A percentile compares a stretch with the other conserved stretches of the same genome.
Evolutionary conservation across 2,113 vertebrate species (phyloP).

Genomic region (Megalops atlanticus): DNA sequence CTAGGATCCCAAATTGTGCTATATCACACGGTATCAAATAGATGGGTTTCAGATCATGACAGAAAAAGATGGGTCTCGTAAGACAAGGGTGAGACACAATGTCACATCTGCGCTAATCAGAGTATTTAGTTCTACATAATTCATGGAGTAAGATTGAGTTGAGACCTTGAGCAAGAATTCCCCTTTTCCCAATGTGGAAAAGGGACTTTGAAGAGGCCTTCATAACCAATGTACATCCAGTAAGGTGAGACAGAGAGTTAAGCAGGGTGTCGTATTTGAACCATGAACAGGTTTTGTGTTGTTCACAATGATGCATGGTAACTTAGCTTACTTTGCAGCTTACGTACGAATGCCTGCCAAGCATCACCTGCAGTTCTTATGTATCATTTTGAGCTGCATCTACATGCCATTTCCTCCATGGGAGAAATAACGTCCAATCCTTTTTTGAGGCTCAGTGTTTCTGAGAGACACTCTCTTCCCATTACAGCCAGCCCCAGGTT

Average conservation of each 20-base stretch:
- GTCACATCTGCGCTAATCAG: neutral
- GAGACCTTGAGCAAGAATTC: neutral
- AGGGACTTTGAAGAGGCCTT: conserved; percentile 19
- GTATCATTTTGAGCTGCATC: neutral
- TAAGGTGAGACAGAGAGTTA: neutral
- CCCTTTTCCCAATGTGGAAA: neutral
- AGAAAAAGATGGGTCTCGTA: neutral
- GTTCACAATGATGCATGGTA: neutral
- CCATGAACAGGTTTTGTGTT: neutral
- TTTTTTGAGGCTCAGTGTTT: conserved; percentile 35
- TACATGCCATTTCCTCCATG: neutral
- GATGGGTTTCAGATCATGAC: neutral
- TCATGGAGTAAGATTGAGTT: too few species aligned
- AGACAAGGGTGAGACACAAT: neutral
- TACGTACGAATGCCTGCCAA: neutral
- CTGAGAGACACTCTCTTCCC: conserved; percentile 12
- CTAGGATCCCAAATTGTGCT: neutral
- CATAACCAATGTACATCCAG: conserved; percentile 20
- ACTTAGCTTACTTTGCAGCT: neutral
- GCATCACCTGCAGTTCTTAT: neutral
- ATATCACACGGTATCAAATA: neutral
- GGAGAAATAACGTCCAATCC: conserved; percentile 31
- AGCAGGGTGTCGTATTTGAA: neutral
- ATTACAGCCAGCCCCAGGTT: conserved; percentile 8
- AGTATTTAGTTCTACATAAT: neutral